Percentiles rank a stretch among this genome's conserved stretches.
These are phyloP conservation scores for Trichosurus vulpecula DNA, from an alignment of 2,797 vertebrate genomes.

Conservation along the genomic window DNA sequence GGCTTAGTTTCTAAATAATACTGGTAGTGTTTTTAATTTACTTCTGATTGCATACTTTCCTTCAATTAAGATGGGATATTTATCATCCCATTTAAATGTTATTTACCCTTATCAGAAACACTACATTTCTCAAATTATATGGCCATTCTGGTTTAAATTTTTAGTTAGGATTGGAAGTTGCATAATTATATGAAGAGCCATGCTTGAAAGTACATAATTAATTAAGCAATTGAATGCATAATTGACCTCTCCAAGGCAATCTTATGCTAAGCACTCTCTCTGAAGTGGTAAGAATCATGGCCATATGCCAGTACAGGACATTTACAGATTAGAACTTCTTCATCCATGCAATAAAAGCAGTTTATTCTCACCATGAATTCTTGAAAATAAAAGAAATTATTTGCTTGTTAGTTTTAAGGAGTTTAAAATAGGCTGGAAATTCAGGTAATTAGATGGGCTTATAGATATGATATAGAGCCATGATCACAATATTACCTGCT, in stretches of 20 bases:
- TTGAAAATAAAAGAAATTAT: background rate
- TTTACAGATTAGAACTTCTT: background rate
- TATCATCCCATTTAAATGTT: slow-evolving; percentile 58
- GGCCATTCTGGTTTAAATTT: slow-evolving; percentile 63
- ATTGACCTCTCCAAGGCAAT: slow-evolving; percentile 13
- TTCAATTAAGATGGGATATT: slow-evolving; percentile 61
- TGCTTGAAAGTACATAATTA: slow-evolving; percentile 51
- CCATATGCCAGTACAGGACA: background rate
- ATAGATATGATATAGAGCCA: background rate
- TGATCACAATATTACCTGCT: background rate
- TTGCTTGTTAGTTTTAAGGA: background rate
- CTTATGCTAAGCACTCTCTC: background rate
- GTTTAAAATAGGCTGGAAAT: background rate
- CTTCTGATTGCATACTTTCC: slow-evolving; percentile 40
- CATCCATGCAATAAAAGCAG: background rate
- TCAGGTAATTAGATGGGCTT: background rate
- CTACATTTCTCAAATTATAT: slow-evolving; percentile 50
- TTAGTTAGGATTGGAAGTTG: slow-evolving; percentile 49
- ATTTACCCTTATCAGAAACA: slow-evolving; percentile 72
- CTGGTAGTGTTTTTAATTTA: slow-evolving; percentile 24
- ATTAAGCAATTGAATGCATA: slow-evolving; percentile 37
- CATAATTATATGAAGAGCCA: slow-evolving; percentile 26
- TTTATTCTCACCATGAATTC: background rate
- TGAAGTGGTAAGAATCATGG: slow-evolving; percentile 24
- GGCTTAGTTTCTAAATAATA: background rate